phyloP scores from a whole-genome alignment of 1,140 invertebrate species.

The Nasonia longicornis region DNA sequence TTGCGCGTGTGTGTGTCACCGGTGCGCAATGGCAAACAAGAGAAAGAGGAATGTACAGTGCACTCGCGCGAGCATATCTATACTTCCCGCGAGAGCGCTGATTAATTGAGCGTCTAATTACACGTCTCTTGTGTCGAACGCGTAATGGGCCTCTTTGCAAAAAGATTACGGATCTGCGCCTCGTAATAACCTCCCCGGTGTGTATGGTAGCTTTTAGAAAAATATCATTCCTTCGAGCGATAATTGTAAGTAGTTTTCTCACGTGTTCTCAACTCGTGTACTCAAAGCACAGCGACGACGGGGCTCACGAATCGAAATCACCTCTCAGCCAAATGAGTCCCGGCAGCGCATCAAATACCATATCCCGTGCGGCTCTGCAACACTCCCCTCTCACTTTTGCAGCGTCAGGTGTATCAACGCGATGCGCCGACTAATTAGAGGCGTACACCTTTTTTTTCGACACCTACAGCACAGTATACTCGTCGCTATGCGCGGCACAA shows the following conservation, averaged over 20 bases:
- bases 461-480: background rate
- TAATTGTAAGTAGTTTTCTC: background rate
- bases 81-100: background rate
- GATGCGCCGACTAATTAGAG: slow-evolving; percentile 1
- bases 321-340: background rate
- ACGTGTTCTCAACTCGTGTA: background rate
- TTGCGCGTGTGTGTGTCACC: background rate
- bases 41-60: background rate
- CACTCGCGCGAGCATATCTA: no score
- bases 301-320: background rate
- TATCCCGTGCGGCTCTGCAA: background rate
- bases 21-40: background rate
- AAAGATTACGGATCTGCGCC: no score
- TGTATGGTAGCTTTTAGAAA: background rate
- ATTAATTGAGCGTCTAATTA: background rate
- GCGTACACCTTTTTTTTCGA: background rate
- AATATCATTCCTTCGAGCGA: no score
- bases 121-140: background rate
- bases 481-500: background rate
- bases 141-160: background rate
- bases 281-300: background rate
- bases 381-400: background rate
- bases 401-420: background rate
- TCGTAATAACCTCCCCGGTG: no score
- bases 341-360: background rate